Evolutionary conservation across 2,113 vertebrate genomes (phyloP).

Genomic region (Poeciliopsis turrubarensis): DNA sequence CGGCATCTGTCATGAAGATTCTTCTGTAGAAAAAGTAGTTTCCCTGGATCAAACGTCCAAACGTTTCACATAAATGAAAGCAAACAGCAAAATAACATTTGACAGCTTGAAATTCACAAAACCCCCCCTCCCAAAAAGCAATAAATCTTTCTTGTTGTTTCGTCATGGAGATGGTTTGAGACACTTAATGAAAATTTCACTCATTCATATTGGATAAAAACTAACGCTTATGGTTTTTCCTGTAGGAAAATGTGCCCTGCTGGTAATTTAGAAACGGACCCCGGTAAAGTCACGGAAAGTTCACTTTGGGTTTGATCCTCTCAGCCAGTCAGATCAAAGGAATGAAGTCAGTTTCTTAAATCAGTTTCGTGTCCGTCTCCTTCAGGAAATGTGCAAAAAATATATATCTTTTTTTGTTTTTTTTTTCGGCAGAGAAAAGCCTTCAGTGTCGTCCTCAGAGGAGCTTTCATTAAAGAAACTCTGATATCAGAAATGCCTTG

Average conservation of each 20-base stretch:
- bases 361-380: background rate
- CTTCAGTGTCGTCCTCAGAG: background rate
- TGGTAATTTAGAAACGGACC: background rate
- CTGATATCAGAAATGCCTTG: background rate
- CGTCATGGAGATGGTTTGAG: background rate
- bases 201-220: background rate
- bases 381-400: background rate
- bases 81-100: background rate
- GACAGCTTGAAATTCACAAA: background rate
- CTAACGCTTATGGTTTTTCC: background rate
- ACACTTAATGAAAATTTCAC: background rate
- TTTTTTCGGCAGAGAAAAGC: background rate
- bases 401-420: background rate
- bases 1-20: background rate
- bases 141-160: background rate
- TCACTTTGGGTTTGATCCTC: background rate
- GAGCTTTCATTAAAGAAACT: background rate
- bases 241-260: background rate
- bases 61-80: background rate
- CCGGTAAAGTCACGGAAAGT: background rate
- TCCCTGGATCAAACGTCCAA: background rate
- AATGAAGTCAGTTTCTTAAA: background rate
- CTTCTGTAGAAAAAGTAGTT: background rate
- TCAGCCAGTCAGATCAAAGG: background rate
- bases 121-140: background rate